These are phyloP conservation scores for Odontomyia ornata DNA, from an alignment of 2,888 invertebrate species.

Conservation along the genomic window DNA sequence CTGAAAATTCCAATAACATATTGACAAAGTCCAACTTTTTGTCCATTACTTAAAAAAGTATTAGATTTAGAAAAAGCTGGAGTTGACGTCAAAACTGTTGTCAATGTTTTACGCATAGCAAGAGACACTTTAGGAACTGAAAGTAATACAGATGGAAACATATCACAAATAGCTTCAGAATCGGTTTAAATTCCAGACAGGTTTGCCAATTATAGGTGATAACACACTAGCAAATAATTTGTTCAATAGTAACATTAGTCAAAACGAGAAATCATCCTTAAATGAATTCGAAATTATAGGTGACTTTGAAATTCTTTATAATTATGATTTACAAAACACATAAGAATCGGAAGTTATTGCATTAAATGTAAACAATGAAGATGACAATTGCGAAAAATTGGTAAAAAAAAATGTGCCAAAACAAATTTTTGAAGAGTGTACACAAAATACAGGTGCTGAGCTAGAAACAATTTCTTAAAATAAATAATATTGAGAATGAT, in stretches of 20 bases:
- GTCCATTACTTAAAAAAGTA: constrained; percentile 12
- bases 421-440: background rate
- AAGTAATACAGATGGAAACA: background rate
- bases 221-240: background rate
- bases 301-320: background rate
- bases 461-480: background rate
- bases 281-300: constrained; percentile 3
- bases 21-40: background rate
- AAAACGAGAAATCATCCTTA: background rate
- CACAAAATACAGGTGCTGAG: background rate
- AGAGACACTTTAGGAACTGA: background rate
- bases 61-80: background rate
- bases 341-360: background rate
- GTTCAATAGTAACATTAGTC: background rate
- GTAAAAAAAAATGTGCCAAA: background rate
- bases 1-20: background rate
- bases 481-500: background rate
- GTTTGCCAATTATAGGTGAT: background rate
- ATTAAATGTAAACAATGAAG: background rate
- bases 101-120: background rate
- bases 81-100: constrained; percentile 1
- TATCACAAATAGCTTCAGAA: background rate
- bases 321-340: background rate
- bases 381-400: background rate
- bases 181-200: background rate